A percentile compares a stretch with the other conserved stretches of the same genome.
phyloP scores from a whole-genome alignment of 2,113 vertebrate species.

The Osmerus eperlanus region DNA sequence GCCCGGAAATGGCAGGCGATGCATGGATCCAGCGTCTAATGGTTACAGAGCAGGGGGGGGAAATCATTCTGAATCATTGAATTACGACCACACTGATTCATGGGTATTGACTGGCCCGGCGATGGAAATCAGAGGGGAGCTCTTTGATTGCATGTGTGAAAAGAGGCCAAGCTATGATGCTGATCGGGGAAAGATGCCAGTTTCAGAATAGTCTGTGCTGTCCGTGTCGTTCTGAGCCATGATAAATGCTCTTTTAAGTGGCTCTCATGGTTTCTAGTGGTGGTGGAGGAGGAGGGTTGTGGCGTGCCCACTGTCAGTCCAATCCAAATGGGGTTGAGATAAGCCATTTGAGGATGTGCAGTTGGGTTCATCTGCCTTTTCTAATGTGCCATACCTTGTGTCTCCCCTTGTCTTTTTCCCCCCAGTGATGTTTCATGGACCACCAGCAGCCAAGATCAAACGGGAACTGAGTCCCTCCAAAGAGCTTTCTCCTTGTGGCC shows the following conservation, averaged over 20 bases:
- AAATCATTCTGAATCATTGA: slow-evolving; percentile 74
- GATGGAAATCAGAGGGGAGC: slow-evolving; percentile 65
- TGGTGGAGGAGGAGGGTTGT: too few relatives aligned
- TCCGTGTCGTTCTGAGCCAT: slow-evolving; percentile 42
- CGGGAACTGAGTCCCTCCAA: slow-evolving; percentile 87
- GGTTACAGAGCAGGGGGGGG: slow-evolving; percentile 70
- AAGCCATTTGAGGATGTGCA: slow-evolving; percentile 58
- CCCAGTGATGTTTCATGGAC: slow-evolving; percentile 94
- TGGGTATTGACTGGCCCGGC: slow-evolving; percentile 59
- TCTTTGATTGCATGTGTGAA: slow-evolving; percentile 56
- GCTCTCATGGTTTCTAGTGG: slow-evolving; percentile 6
- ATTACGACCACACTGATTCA: slow-evolving; percentile 74
- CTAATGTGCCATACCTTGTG: slow-evolving; percentile 33
- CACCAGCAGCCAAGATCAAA: slow-evolving; percentile 91
- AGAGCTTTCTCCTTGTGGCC: slow-evolving; percentile 86
- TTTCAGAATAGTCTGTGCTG: slow-evolving; percentile 44
- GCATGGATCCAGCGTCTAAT: slow-evolving; percentile 65
- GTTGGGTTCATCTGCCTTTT: slow-evolving; percentile 50
- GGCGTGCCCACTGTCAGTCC: slow-evolving; percentile 6
- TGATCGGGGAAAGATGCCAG: slow-evolving; percentile 37
- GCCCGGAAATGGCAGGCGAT: slow-evolving; percentile 67
- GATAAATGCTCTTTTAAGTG: slow-evolving; percentile 65
- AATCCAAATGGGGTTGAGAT: slow-evolving; percentile 52
- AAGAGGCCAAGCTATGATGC: slow-evolving; percentile 34
- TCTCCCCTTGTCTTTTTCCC: slow-evolving; percentile 10